phyloP scores from a whole-genome alignment of 1,140 invertebrate species.

The Schmidtea mediterranea region DNA sequence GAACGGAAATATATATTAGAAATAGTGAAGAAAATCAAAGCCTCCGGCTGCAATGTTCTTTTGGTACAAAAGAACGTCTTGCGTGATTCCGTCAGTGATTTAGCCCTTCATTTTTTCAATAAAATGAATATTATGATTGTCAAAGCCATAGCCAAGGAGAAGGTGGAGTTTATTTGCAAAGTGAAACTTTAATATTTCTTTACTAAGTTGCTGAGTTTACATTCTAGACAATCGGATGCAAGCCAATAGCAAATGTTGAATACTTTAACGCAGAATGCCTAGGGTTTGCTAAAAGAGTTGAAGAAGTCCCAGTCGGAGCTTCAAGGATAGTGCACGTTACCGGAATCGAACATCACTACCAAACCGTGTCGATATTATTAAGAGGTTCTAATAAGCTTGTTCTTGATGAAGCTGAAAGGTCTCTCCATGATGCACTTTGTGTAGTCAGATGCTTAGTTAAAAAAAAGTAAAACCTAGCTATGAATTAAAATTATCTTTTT shows the following conservation, averaged over 20 bases:
- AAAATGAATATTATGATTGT: constrained; percentile 98
- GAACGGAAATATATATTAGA: constrained; percentile 90
- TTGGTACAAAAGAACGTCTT: constrained; percentile 95
- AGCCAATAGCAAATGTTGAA: constrained; percentile 88
- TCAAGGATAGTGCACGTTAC: constrained; percentile 70
- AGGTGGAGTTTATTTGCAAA: constrained; percentile 87
- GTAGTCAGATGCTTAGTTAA: constrained; percentile 87
- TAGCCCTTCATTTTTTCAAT: constrained; percentile 85
- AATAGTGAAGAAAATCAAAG: constrained; percentile 95
- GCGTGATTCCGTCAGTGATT: constrained; percentile 77
- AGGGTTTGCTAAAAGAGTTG: constrained; percentile 65
- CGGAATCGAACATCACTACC: constrained; percentile 57
- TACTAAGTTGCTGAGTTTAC: constrained; percentile 72
- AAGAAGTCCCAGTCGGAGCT: constrained; percentile 62
- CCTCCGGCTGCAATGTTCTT: constrained; percentile 82
- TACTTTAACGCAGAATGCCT: constrained; percentile 76
- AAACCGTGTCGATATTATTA: constrained; percentile 69
- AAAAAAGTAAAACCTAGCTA: constrained; percentile 35
- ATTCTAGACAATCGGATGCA: constrained; percentile 68
- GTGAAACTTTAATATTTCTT: constrained; percentile 89
- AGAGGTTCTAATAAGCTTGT: constrained; percentile 91
- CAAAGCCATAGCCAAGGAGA: constrained; percentile 85
- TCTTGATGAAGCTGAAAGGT: constrained; percentile 64
- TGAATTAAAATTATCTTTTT: too few species aligned
- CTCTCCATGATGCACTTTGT: constrained; percentile 87